Evolutionary conservation across 2,888 invertebrate species (phyloP).

Genomic region (Pandemis cinnamomeana): DNA sequence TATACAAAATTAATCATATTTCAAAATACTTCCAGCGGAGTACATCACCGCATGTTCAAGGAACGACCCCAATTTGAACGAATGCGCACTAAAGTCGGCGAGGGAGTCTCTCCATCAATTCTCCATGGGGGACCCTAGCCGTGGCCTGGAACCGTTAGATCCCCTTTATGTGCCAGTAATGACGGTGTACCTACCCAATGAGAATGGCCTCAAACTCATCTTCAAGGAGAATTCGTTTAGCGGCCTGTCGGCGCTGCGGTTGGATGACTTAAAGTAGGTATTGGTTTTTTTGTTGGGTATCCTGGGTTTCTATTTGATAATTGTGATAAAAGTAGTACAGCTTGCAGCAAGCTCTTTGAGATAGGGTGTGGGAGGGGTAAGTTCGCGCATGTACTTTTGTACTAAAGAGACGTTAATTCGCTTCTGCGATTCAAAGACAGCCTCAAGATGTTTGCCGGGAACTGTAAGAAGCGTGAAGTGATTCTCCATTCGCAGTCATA

Average conservation of each 20-base stretch:
- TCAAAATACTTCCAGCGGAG: constrained; percentile 54
- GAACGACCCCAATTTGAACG: constrained; percentile 67
- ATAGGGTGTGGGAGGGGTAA: no score
- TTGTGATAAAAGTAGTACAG: no score
- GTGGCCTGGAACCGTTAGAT: constrained; percentile 61
- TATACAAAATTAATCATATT: not conserved
- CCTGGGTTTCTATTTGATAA: no score
- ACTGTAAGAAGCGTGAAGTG: no score
- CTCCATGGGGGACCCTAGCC: constrained; percentile 59
- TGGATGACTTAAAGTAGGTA: constrained; percentile 63
- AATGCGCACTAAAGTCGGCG: constrained; percentile 65
- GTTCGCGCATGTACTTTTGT: no score
- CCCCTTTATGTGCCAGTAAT: constrained; percentile 66
- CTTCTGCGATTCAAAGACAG: no score
- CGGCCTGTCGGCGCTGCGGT: constrained; percentile 61
- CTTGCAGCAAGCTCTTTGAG: no score
- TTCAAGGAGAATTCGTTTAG: constrained; percentile 68
- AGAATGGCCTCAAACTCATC: constrained; percentile 63
- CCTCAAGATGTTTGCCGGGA: no score
- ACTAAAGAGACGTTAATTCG: no score
- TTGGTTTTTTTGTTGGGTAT: not conserved
- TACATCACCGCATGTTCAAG: constrained; percentile 66
- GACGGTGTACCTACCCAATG: constrained; percentile 65
- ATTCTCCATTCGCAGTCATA: no score
- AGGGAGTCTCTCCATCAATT: constrained; percentile 62